Percentiles rank a stretch among this genome's conserved stretches.
Evolutionary conservation across 2,113 vertebrate genomes (phyloP).

Genomic region (Cebidichthys violaceus): DNA sequence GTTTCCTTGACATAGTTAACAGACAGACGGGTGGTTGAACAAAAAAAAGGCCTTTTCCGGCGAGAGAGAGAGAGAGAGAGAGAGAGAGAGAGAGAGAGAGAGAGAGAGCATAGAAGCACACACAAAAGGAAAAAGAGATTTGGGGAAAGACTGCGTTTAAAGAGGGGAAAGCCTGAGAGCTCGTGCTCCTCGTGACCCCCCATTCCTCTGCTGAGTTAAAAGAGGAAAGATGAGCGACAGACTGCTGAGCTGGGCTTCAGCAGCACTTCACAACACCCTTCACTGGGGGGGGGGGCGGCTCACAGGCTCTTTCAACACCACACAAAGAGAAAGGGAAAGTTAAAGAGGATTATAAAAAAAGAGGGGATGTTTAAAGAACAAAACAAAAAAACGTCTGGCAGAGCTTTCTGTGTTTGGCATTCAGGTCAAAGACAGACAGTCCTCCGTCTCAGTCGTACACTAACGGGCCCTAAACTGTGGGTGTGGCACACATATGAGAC

Average conservation of each 20-base stretch:
- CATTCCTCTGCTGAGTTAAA: constrained; percentile 59
- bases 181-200: constrained; percentile 52
- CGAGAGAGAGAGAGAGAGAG: background rate
- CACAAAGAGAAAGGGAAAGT: constrained; percentile 71
- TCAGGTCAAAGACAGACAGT: constrained; percentile 69
- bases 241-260: constrained; percentile 68
- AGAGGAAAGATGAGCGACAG: constrained; percentile 63
- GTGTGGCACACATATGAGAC: background rate
- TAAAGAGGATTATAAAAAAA: constrained; percentile 71
- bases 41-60: constrained; percentile 9
- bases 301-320: constrained; percentile 65
- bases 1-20: constrained; percentile 19
- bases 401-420: constrained; percentile 70
- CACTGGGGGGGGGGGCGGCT: constrained; percentile 34
- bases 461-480: background rate
- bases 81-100: background rate
- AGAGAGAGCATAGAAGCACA: constrained; percentile 19
- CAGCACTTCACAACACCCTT: constrained; percentile 65
- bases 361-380: constrained; percentile 55
- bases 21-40: constrained; percentile 30
- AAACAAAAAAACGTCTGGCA: constrained; percentile 66
- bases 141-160: constrained; percentile 7
- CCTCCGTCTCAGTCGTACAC: background rate
- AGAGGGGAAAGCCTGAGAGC: constrained; percentile 39
- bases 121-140: constrained; percentile 40